Evolutionary conservation across 30 jellyfish, hydroid and myxozoan genomes (phyloP).

Genomic region (Hydractinia echinata): DNA sequence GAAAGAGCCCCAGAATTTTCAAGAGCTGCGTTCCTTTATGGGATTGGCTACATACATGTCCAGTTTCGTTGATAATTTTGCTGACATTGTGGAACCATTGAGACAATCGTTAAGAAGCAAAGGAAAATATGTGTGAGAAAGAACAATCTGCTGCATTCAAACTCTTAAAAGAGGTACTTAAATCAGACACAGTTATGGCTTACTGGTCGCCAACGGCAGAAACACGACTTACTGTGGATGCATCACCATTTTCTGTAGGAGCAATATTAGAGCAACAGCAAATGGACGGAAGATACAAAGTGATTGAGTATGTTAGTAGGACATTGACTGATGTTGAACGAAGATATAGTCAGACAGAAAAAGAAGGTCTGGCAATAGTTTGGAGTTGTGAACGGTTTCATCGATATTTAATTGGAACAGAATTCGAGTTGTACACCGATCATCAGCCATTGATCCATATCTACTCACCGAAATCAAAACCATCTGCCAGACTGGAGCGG

Average conservation of each 20-base stretch:
- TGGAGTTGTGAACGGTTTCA: conserved; percentile 53
- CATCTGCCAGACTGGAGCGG: conserved; percentile 35
- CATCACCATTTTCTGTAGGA: too few species aligned
- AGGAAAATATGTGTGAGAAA: background rate
- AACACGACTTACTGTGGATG: too few species aligned
- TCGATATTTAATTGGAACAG: conserved; percentile 42
- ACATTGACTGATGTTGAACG: conserved; percentile 44
- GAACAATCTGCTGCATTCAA: too few species aligned
- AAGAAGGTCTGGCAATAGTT: conserved; percentile 48
- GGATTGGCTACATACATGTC: conserved; percentile 15
- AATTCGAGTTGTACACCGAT: conserved; percentile 52
- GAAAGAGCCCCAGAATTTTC: background rate
- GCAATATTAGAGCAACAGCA: too few species aligned
- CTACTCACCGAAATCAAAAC: conserved; percentile 35
- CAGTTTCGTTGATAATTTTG: background rate
- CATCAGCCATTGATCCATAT: conserved; percentile 54
- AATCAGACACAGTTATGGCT: conserved; percentile 28
- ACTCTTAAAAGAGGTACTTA: background rate
- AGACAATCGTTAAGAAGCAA: conserved; percentile 25
- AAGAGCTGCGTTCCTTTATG: background rate
- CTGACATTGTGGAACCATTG: conserved; percentile 5
- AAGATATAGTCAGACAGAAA: conserved; percentile 49
- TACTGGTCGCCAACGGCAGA: background rate
- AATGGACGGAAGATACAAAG: too few species aligned
- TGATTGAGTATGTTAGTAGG: conserved; percentile 26